Evolutionary conservation across 2,797 vertebrate genomes (phyloP).

Genomic region (Hippocampus kuda): DNA sequence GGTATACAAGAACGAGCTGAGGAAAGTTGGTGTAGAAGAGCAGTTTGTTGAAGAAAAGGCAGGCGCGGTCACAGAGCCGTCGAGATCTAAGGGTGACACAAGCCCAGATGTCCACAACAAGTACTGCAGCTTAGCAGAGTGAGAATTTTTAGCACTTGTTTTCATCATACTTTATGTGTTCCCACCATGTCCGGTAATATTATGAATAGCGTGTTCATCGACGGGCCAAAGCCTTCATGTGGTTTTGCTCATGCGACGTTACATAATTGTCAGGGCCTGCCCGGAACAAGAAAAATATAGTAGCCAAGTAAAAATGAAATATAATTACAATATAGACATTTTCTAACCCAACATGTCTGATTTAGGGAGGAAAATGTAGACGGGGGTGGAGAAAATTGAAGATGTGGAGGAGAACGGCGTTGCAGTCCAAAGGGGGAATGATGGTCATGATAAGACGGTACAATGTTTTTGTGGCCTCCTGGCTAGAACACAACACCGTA

Average conservation of each 20-base stretch:
- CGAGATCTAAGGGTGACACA: conserved; percentile 27
- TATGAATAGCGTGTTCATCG: conserved; percentile 49
- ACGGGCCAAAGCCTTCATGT: conserved; percentile 54
- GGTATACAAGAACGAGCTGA: conserved; percentile 70
- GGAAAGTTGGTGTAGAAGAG: conserved; percentile 75
- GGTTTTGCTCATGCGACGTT: conserved; percentile 54
- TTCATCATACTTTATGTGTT: conserved; percentile 40
- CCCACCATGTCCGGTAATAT: conserved; percentile 45
- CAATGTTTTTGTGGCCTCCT: conserved; percentile 46
- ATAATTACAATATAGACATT: conserved; percentile 61
- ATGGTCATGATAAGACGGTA: conserved; percentile 57
- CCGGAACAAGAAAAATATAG: conserved; percentile 42
- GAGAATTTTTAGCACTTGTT: conserved; percentile 33
- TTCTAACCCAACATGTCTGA: conserved; percentile 60
- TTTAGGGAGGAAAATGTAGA: conserved; percentile 65
- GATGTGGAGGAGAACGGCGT: conserved; percentile 62
- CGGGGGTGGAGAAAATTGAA: conserved; percentile 59
- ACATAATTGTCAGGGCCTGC: conserved; percentile 57
- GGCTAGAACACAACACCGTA: conserved; percentile 48
- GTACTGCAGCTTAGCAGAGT: conserved; percentile 56
- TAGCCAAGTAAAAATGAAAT: conserved; percentile 58
- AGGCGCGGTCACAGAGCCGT: conserved; percentile 27
- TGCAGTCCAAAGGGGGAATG: conserved; percentile 58
- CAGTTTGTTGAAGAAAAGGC: conserved; percentile 77
- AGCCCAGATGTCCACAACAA: conserved; percentile 33